Evolutionary conservation across 2,797 vertebrate species (phyloP).

Genomic region (Phalloptychus januarius): DNA sequence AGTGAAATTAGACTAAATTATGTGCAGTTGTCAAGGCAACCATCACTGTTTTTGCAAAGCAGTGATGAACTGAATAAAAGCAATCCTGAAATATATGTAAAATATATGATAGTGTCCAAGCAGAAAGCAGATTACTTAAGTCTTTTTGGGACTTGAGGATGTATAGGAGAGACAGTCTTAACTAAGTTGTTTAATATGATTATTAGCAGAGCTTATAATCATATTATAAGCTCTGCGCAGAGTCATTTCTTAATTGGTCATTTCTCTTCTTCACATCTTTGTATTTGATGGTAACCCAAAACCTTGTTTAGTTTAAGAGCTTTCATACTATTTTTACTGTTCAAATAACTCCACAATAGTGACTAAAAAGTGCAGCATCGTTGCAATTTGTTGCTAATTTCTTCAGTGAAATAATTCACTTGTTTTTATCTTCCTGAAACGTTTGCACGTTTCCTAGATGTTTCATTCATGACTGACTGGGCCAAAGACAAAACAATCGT

Average conservation of each 20-base stretch:
- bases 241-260: neutral
- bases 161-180: neutral
- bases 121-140: neutral
- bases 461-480: no score
- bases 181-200: neutral
- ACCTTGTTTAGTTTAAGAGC: neutral
- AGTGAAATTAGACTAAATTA: neutral
- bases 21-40: slow-evolving; percentile 9
- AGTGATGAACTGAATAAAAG: slow-evolving; percentile 12
- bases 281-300: neutral
- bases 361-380: no score
- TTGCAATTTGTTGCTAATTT: neutral
- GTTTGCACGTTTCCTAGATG: no score
- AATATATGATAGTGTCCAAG: neutral
- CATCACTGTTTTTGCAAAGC: slow-evolving; percentile 19
- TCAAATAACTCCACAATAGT: neutral
- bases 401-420: neutral
- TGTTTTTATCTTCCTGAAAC: neutral
- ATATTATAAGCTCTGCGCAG: no score
- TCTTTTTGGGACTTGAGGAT: neutral
- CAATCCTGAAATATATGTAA: slow-evolving; percentile 6
- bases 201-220: neutral
- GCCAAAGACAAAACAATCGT: no score
- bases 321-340: neutral
- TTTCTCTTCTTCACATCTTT: neutral